Evolutionary conservation across 2,888 invertebrate species (phyloP), one percentile per base, ranked within the genome.

Genomic region (Xestia ashworthii): DNA sequence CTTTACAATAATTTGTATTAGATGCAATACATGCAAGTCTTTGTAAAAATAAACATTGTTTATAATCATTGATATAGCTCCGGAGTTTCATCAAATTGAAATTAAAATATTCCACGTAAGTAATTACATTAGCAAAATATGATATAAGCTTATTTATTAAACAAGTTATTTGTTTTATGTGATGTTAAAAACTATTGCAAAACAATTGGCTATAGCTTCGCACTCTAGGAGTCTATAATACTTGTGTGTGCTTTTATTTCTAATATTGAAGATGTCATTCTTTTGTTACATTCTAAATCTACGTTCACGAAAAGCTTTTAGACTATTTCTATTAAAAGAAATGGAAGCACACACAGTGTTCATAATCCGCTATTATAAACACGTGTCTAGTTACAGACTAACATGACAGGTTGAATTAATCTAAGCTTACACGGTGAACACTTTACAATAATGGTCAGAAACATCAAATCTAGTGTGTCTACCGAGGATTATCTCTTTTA

Each of bases 391-490:
- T 92, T 91, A 95, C 93, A 92, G 88, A 93, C 95, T 96, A 96
- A 95, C 95, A 96, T 95, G 93, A 96, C 95, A 96, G 91, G 89
- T 95, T 93, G 92, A 94, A 94, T 94, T 93, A 92, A 93, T 94
- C 96, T 96, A 96, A 92, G 93, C 93, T 95, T 95, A 95, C 95
- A 96, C 95, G 95, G 93, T 95, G 95, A 95, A 95, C 95, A 96
- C 94, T 93, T 95, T 95, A 95, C 95, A 94, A 79, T 92, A 92
- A 94, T 94, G 92, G 89, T 95, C 93, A 93, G 93, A 93, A 94
- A 96, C 96, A 96, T 94, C 94, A 91, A 88, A 95, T 92, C 96
- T 96, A 96, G 91, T 90, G 88, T 88, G 84, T 77, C 25, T 44
- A 93, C 94, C 93, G 92, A 95, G 94, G 93, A 94, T 94, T 94